phyloP scores from a whole-genome alignment of 2,797 vertebrate species.

The Heterohyrax brucei region DNA sequence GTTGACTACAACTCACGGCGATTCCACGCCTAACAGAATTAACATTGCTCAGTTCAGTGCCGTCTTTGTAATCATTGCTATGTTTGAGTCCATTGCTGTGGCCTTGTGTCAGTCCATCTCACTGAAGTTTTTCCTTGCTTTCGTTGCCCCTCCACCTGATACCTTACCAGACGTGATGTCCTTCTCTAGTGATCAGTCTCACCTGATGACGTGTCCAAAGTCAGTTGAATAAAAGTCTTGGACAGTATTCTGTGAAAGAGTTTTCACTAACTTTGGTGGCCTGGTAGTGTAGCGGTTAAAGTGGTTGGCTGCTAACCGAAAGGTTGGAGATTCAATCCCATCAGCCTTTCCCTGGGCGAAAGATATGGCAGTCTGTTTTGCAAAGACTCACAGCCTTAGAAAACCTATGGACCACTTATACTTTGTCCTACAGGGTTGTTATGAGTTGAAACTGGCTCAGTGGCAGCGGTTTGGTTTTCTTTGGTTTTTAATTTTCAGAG shows the following conservation, averaged over 20 bases:
- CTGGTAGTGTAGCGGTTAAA: no score
- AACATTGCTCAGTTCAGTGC: background rate
- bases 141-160: background rate
- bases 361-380: no score
- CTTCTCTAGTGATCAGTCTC: background rate
- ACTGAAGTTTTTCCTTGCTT: background rate
- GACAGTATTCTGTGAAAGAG: background rate
- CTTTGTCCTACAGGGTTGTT: no score
- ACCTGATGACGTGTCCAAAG: background rate
- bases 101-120: background rate
- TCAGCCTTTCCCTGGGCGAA: no score
- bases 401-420: no score
- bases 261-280: background rate
- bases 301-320: no score
- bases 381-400: no score
- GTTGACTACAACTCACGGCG: background rate
- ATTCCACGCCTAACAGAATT: background rate
- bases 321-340: no score
- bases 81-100: background rate
- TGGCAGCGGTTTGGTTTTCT: no score
- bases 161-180: background rate
- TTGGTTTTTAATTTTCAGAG: background rate
- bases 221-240: background rate
- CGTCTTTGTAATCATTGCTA: background rate
- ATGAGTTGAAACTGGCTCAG: no score